Evolutionary conservation across 2,888 invertebrate genomes (phyloP).

Genomic region (Acleris emargana): DNA sequence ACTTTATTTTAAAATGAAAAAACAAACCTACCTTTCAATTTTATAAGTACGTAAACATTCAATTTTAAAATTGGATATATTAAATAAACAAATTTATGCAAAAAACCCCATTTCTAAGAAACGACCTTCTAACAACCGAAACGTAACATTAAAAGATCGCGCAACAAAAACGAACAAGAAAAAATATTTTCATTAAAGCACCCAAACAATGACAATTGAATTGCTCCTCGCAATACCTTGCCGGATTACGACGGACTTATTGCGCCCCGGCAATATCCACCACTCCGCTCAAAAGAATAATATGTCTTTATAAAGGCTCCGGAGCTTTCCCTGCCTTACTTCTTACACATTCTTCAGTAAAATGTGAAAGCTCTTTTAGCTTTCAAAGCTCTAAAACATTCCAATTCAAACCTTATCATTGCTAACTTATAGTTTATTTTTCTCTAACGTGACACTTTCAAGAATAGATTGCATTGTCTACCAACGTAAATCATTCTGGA

Average conservation of each 20-base stretch:
- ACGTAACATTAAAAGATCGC: slow-evolving; percentile 34
- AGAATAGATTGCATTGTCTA: slow-evolving; percentile 81
- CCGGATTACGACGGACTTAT: slow-evolving; percentile 76
- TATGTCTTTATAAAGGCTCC: slow-evolving; percentile 82
- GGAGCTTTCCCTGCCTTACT: slow-evolving; percentile 77
- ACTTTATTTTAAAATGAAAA: too few relatives aligned
- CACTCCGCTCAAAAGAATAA: slow-evolving; percentile 79
- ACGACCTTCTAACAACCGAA: background rate
- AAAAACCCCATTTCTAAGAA: slow-evolving; percentile 12
- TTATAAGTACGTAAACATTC: too few relatives aligned
- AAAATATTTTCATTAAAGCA: slow-evolving; percentile 80
- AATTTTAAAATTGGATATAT: too few relatives aligned
- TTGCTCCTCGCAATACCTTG: slow-evolving; percentile 66
- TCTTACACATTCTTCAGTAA: slow-evolving; percentile 80
- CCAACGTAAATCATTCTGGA: slow-evolving; percentile 71
- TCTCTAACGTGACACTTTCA: slow-evolving; percentile 40
- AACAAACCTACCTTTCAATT: too few relatives aligned
- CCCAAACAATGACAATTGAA: slow-evolving; percentile 77
- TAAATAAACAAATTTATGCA: slow-evolving; percentile 16
- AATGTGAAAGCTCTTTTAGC: slow-evolving; percentile 75
- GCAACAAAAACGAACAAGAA: slow-evolving; percentile 55
- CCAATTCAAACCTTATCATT: slow-evolving; percentile 47
- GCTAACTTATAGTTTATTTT: slow-evolving; percentile 42
- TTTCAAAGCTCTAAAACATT: slow-evolving; percentile 43
- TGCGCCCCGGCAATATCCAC: slow-evolving; percentile 69